These are phyloP conservation scores for Hippoglossus hippoglossus DNA, from an alignment of 2,797 vertebrate genomes.

Conservation along the genomic window DNA sequence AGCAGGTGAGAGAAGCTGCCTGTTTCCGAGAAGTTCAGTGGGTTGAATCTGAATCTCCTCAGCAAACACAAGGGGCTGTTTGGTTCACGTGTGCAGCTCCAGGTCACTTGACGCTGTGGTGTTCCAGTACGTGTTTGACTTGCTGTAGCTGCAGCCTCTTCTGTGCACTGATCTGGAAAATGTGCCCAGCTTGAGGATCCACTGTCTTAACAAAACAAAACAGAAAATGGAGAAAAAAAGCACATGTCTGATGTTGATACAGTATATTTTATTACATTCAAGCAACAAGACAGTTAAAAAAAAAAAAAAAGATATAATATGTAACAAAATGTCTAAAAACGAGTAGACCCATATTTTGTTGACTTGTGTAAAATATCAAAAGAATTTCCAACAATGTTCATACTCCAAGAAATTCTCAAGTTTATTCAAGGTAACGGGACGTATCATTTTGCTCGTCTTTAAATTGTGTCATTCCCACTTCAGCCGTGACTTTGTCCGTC, in stretches of 20 bases:
- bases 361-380: no score
- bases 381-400: no score
- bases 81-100: conserved; percentile 3
- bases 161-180: background rate
- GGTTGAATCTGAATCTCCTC: conserved; percentile 4
- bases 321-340: no score
- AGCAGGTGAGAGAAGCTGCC: conserved; percentile 89
- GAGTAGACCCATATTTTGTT: no score
- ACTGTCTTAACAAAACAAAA: conserved; percentile 2
- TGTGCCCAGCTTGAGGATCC: background rate
- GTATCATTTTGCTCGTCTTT: no score
- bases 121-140: background rate
- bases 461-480: no score
- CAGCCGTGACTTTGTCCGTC: no score
- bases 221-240: background rate
- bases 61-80: background rate
- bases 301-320: no score
- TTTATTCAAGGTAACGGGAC: no score
- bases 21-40: background rate
- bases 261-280: background rate
- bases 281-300: background rate
- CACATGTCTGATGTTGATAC: background rate
- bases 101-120: conserved; percentile 4
- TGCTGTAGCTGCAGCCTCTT: background rate
- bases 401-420: no score